A percentile compares a stretch with the other conserved stretches of the same genome.
Evolutionary conservation across 2,797 vertebrate species (phyloP).

Genomic region (Iguana delicatissima): DNA sequence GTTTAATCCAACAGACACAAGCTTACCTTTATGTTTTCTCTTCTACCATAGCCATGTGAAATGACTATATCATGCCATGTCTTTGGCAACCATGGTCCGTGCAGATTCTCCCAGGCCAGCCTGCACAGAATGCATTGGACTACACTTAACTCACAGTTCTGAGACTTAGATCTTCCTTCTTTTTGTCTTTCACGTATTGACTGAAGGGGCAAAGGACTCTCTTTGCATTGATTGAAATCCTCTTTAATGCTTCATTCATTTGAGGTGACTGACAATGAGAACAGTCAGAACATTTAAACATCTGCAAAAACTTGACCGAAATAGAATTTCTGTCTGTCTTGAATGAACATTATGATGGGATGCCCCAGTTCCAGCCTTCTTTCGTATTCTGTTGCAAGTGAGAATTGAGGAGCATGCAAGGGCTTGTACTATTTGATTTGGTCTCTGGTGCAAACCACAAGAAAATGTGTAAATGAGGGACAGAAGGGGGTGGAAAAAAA

Average conservation of each 20-base stretch:
- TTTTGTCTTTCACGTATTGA: neutral
- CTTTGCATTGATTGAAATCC: neutral
- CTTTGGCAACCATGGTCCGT: neutral
- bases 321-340: neutral
- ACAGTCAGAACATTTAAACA: too few relatives aligned
- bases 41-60: too few relatives aligned
- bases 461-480: constrained; percentile 1
- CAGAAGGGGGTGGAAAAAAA: neutral
- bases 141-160: neutral
- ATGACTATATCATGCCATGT: neutral
- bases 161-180: neutral
- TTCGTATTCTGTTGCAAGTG: neutral
- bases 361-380: too few relatives aligned
- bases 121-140: neutral
- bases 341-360: constrained; percentile 9
- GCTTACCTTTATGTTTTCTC: too few relatives aligned
- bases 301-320: neutral
- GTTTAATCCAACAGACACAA: too few relatives aligned
- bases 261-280: neutral
- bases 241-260: neutral
- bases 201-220: neutral
- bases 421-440: constrained; percentile 26
- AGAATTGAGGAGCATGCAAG: neutral
- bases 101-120: neutral
- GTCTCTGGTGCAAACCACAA: neutral